These are phyloP conservation scores for Yasuhikotakia modesta DNA, from an alignment of 2,797 vertebrate species.

Conservation along the genomic window DNA sequence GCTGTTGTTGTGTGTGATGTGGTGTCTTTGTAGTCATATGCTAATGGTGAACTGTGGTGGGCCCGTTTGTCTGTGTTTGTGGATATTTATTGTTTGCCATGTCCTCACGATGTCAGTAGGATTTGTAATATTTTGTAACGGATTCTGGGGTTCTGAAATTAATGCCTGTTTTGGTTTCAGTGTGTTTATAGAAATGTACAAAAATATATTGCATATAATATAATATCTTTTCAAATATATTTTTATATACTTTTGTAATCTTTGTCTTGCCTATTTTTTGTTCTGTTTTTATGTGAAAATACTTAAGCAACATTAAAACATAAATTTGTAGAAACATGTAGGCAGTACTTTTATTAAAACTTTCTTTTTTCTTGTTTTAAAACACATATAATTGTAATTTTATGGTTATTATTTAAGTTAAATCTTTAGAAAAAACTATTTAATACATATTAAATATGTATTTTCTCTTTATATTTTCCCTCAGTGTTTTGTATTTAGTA, in stretches of 20 bases:
- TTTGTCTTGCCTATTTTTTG: neutral
- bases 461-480: no score
- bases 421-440: no score
- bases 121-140: neutral
- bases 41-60: conserved; percentile 14
- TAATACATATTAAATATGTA: no score
- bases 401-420: no score
- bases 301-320: neutral
- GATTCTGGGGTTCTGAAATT: conserved; percentile 1
- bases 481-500: no score
- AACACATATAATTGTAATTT: neutral
- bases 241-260: no score
- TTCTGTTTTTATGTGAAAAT: neutral
- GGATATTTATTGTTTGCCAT: neutral
- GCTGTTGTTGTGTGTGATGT: conserved; percentile 15
- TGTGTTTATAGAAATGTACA: no score
- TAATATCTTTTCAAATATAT: no score
- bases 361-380: neutral
- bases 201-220: no score
- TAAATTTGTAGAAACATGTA: no score
- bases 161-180: no score
- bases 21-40: conserved; percentile 10
- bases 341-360: no score
- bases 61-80: neutral
- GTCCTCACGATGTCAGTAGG: neutral